phyloP scores from a whole-genome alignment of 2,797 vertebrate genomes.

The Aplochiton taeniatus region DNA sequence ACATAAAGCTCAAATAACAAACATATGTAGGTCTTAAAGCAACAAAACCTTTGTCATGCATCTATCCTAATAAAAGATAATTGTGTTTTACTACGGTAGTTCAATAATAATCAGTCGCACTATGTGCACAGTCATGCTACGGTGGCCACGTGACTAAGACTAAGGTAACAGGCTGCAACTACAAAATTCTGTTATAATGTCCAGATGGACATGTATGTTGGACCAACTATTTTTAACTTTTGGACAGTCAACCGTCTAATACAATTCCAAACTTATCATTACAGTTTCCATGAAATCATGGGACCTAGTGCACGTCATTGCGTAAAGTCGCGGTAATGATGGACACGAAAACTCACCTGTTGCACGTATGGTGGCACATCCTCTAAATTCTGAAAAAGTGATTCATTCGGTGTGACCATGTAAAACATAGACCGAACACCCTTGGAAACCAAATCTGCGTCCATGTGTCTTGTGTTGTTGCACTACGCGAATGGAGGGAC shows the following conservation, averaged over 20 bases:
- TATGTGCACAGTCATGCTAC: too few species aligned
- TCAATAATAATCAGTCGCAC: too few species aligned
- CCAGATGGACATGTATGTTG: too few species aligned
- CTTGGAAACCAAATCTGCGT: conserved; percentile 47
- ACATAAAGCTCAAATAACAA: conserved; percentile 55
- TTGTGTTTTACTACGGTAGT: conserved; percentile 33
- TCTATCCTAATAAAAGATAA: conserved; percentile 31
- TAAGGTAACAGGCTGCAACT: too few species aligned
- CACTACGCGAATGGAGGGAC: conserved; percentile 6
- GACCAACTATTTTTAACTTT: too few species aligned
- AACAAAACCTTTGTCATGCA: conserved; percentile 58
- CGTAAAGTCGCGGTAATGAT: too few species aligned
- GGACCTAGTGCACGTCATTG: too few species aligned
- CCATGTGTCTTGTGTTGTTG: conserved; percentile 42
- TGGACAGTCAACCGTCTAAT: too few species aligned
- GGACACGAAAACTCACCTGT: conserved; percentile 77
- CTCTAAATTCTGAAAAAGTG: conserved; percentile 77
- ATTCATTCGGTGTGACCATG: conserved; percentile 80
- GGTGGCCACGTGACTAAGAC: too few species aligned
- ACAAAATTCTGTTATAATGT: too few species aligned
- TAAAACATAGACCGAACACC: conserved; percentile 81
- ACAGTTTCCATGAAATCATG: too few species aligned
- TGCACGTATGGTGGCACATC: conserved; percentile 86
- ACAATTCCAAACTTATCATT: too few species aligned
- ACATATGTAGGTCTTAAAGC: conserved; percentile 49